Evolutionary conservation across 1,140 invertebrate genomes (phyloP).

Genomic region (Megathymus violae): DNA sequence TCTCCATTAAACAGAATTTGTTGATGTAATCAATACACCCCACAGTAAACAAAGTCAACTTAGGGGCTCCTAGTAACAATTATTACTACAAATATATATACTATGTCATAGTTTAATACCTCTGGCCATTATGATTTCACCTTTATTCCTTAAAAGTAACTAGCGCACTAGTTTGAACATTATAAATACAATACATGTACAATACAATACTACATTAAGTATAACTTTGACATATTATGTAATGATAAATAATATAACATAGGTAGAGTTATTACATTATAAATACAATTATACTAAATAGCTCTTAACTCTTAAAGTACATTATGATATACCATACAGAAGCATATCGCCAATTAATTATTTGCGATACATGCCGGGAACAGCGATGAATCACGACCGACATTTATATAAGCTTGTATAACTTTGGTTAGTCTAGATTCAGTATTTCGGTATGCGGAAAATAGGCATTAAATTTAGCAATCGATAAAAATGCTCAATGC

Average conservation of each 20-base stretch:
- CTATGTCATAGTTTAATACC: neutral
- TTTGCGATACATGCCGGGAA: neutral
- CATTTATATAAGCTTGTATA: slow-evolving; percentile 14
- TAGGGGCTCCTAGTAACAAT: neutral
- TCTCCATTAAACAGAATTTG: slow-evolving; percentile 8
- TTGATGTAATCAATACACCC: slow-evolving; percentile 19
- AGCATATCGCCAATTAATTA: neutral
- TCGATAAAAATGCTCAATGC: slow-evolving; percentile 4
- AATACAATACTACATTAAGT: neutral
- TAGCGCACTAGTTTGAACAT: slow-evolving; percentile 22
- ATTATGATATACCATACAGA: neutral
- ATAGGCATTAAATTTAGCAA: slow-evolving; percentile 4
- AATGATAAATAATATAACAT: slow-evolving; percentile 24
- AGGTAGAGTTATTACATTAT: slow-evolving; percentile 3
- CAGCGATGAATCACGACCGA: neutral
- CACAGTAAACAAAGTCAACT: neutral
- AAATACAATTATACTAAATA: slow-evolving; percentile 27
- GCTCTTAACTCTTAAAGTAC: slow-evolving; percentile 12
- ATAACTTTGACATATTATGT: slow-evolving; percentile 1
- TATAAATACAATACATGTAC: no score
- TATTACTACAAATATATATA: neutral
- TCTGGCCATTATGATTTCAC: slow-evolving; percentile 14
- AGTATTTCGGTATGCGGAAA: neutral
- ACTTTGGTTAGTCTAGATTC: slow-evolving; percentile 26
- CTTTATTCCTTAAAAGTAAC: slow-evolving; percentile 19